Base-by-base conservation (phyloP, 2,888 invertebrate species). In the Mythimna vitellina region DNA sequence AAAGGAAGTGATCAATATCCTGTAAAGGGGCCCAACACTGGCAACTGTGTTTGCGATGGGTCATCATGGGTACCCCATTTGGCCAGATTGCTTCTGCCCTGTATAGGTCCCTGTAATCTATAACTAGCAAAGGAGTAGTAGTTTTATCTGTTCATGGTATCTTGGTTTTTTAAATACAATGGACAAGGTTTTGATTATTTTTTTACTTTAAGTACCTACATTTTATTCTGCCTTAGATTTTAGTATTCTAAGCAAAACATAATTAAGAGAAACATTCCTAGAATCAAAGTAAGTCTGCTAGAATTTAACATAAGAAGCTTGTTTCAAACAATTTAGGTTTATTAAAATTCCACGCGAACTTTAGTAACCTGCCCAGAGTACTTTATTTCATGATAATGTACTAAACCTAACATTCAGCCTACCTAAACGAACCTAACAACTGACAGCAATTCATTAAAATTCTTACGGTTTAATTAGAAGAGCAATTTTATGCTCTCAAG, bases 301-400 rank as follows among this genome's bases (percentile, higher is more conserved):
- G 57, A 67, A 51, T 56, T 42, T 29, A 61, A 61, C 25, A 67
- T 53, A 62, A n/a, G 57, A 64, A 12, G 25, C 46, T 69, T 61
- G 62, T 65, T 72, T 63, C 20, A 57, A 74, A 61, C 61, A 65
- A 70, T 70, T 62, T 63, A 22, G 53, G 46, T 66, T 80, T 73
- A 76, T 86, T 81, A 76, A 73, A 76, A 84, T 84, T 76, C 67
- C 65, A 29, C 51, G 38, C 61, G 25, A 79, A 12, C 25, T 67
- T 61, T 8, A 56, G 32, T 25, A 53, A 69, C 35, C 60, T 63
- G 49, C 38, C 63, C 65, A 53, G 51, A 60, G 58, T 67, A 76
- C 73, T 75, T 75, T 32, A 65, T 65, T 69, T 70, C 64, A 75
- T 72, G 53, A 65, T 46, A 22, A 22, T 69, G 70, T 49, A 70